Evolutionary conservation across 1,140 invertebrate genomes (phyloP).

Genomic region (Lepidotrigona ventralis): DNA sequence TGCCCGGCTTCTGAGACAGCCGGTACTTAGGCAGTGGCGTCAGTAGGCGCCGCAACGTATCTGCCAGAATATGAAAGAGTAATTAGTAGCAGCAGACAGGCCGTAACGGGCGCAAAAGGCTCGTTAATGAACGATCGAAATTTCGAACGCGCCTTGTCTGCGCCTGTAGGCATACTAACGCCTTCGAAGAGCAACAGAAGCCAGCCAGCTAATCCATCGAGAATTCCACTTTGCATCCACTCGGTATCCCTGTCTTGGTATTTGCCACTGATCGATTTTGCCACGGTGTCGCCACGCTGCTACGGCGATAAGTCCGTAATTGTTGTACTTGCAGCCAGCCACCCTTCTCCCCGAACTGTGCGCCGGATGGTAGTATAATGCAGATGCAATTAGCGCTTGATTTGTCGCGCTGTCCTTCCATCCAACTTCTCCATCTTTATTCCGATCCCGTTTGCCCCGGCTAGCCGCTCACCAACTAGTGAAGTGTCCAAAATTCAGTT

Average conservation of each 20-base stretch:
- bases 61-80: constrained; percentile 65
- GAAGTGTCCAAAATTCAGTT: constrained; percentile 39
- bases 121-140: constrained; percentile 68
- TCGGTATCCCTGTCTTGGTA: constrained; percentile 30
- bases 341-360: not conserved
- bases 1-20: not conserved
- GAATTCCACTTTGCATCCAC: constrained; percentile 34
- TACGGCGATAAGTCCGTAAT: constrained; percentile 62
- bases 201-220: constrained; percentile 53
- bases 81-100: constrained; percentile 56
- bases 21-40: not conserved
- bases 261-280: constrained; percentile 56
- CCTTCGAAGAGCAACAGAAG: constrained; percentile 26
- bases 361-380: constrained; percentile 42
- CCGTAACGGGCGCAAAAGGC: constrained; percentile 46
- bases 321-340: constrained; percentile 59
- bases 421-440: constrained; percentile 21
- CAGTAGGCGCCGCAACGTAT: constrained; percentile 19
- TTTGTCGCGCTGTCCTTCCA: constrained; percentile 45
- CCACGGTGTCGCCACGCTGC: constrained; percentile 34
- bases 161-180: constrained; percentile 47
- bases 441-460: constrained; percentile 29
- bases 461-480: not conserved
- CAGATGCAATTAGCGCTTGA: constrained; percentile 65
- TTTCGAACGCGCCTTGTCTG: constrained; percentile 56